Percentiles rank a stretch among this genome's conserved stretches.
Conservation (phyloP, 2,113 vertebrate species). For the Platanista minor region DNA sequence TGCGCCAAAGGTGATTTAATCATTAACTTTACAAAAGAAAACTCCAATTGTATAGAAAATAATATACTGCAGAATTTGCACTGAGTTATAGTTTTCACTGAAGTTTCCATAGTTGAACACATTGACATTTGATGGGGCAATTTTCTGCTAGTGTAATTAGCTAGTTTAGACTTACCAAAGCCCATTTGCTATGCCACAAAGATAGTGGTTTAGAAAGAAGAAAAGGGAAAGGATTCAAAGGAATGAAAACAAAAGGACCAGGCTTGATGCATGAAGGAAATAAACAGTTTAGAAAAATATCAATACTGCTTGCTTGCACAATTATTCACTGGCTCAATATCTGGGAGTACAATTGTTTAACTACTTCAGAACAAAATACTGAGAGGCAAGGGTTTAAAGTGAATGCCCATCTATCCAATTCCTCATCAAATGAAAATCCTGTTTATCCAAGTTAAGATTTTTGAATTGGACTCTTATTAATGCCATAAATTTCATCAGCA, state of each 20-base stretch:
- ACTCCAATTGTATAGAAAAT: background rate
- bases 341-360: slow-evolving; percentile 48
- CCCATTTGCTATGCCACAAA: background rate
- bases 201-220: background rate
- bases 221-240: background rate
- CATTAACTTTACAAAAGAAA: background rate
- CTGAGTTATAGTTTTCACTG: background rate
- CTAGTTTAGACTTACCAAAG: background rate
- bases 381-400: slow-evolving; percentile 35
- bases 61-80: background rate
- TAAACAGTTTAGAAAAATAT: slow-evolving; percentile 51
- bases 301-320: background rate
- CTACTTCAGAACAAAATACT: slow-evolving; percentile 6
- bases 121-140: background rate
- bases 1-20: background rate
- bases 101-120: background rate
- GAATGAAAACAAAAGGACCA: background rate
- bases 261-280: background rate
- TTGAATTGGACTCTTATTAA: slow-evolving; percentile 37
- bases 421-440: slow-evolving; percentile 45
- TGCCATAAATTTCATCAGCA: slow-evolving; percentile 36
- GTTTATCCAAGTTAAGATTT: slow-evolving; percentile 47
- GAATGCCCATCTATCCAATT: slow-evolving; percentile 34
- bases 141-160: slow-evolving; percentile 23
- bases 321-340: slow-evolving; percentile 16